Conservation (phyloP, 2,888 invertebrate species). For the Resseliella maxima region DNA sequence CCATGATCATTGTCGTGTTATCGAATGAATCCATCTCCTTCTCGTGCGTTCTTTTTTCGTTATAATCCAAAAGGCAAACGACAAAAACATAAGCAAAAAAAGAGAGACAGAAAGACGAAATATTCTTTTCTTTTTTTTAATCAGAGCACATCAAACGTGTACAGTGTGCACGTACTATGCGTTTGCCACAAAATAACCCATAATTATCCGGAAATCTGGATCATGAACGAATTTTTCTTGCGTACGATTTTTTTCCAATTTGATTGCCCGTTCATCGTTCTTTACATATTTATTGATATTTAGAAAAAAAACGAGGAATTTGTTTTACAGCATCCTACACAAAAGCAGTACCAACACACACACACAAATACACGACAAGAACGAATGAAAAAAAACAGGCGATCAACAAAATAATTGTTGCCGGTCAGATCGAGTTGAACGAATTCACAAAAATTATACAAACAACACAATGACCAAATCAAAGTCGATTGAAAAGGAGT, state of each 20-base stretch:
- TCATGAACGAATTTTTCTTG: conserved; percentile 47
- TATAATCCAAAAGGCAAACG: conserved; percentile 12
- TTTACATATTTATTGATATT: conserved; percentile 52
- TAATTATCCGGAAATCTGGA: conserved; percentile 55
- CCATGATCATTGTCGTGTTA: neutral
- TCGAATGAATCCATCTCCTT: neutral
- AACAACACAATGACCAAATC: conserved; percentile 5
- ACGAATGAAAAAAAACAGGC: neutral
- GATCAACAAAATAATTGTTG: conserved; percentile 44
- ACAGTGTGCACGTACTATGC: conserved; percentile 52
- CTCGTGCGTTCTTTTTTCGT: neutral
- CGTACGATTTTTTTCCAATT: neutral
- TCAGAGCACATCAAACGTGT: conserved; percentile 41
- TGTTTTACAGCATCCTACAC: conserved; percentile 14
- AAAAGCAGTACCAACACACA: neutral
- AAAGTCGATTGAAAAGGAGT: neutral
- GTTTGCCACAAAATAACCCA: conserved; percentile 43
- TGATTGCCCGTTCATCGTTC: conserved; percentile 22
- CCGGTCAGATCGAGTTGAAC: conserved; percentile 27
- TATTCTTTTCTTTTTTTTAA: neutral
- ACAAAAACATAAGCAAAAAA: neutral
- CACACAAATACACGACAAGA: neutral
- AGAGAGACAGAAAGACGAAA: neutral
- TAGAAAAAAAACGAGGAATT: conserved; percentile 36
- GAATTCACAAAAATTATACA: conserved; percentile 26